These are phyloP conservation scores for Melanotaenia nigrans DNA, from an alignment of 2,797 vertebrate genomes.

Conservation along the genomic window DNA sequence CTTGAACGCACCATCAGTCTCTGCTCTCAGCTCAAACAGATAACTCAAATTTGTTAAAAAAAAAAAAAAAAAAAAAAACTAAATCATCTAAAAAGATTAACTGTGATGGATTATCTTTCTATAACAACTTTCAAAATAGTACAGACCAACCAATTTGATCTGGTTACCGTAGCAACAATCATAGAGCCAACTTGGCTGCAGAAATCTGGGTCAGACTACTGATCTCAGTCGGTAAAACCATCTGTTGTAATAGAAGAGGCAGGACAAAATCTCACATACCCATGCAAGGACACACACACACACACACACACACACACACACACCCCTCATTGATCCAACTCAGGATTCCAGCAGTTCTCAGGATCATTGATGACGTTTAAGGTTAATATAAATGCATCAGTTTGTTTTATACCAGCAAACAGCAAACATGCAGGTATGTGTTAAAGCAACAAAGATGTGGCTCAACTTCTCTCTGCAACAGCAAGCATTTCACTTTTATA, in stretches of 20 bases:
- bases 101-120: conserved; percentile 27
- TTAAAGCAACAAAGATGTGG: not conserved
- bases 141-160: conserved; percentile 25
- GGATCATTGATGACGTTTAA: conserved; percentile 19
- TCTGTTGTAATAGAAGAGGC: conserved; percentile 55
- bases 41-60: not conserved
- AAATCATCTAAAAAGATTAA: not conserved
- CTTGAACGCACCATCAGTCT: conserved; percentile 13
- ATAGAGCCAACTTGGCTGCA: conserved; percentile 43
- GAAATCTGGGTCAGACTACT: conserved; percentile 64
- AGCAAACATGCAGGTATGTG: not conserved
- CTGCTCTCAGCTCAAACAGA: not conserved
- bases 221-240: conserved; percentile 62
- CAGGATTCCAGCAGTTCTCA: conserved; percentile 47
- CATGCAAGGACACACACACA: conserved; percentile 6
- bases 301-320: conserved; percentile 10
- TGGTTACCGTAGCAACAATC: conserved; percentile 50
- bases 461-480: not conserved
- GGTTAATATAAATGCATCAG: conserved; percentile 18
- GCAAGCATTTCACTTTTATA: not conserved
- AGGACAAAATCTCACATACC: conserved; percentile 10
- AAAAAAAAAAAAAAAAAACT: no score
- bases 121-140: conserved; percentile 27
- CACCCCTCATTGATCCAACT: conserved; percentile 17
- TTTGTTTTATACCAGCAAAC: conserved; percentile 21